These are phyloP conservation scores for Cerceris rybyensis DNA, from an alignment of 2,888 invertebrate genomes.

Conservation along the genomic window DNA sequence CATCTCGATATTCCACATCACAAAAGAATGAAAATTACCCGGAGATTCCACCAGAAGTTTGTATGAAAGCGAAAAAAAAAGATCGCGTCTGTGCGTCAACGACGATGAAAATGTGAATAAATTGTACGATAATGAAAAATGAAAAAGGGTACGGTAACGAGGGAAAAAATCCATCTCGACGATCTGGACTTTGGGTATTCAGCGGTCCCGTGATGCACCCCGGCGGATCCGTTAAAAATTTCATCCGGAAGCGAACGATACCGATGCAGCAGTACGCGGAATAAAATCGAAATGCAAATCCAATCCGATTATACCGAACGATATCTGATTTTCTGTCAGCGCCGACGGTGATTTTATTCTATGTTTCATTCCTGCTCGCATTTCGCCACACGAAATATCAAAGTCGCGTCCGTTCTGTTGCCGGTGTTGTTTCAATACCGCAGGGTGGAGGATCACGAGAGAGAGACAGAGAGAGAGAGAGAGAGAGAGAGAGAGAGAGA, in stretches of 20 bases:
- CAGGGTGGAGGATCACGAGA: too few relatives aligned
- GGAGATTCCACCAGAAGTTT: background rate
- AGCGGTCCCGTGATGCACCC: background rate
- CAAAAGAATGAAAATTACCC: background rate
- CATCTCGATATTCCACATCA: too few relatives aligned
- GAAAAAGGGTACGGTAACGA: background rate
- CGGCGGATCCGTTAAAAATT: constrained; percentile 18
- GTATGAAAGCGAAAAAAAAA: background rate
- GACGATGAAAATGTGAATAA: background rate
- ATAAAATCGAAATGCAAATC: constrained; percentile 10
- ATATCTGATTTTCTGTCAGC: background rate
- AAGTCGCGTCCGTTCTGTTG: too few relatives aligned
- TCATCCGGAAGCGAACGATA: constrained; percentile 17
- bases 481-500: too few relatives aligned
- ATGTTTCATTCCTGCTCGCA: background rate
- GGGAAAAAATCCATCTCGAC: background rate
- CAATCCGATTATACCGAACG: constrained; percentile 26
- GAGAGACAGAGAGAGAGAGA: too few relatives aligned
- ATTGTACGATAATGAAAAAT: background rate
- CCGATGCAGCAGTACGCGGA: constrained; percentile 14
- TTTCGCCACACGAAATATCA: too few relatives aligned
- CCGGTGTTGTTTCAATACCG: too few relatives aligned
- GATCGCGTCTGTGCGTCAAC: background rate
- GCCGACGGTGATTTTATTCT: background rate
- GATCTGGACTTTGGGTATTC: background rate